Base-by-base conservation (phyloP, 2,888 invertebrate genomes). In the Drosophila fulvimacula region DNA sequence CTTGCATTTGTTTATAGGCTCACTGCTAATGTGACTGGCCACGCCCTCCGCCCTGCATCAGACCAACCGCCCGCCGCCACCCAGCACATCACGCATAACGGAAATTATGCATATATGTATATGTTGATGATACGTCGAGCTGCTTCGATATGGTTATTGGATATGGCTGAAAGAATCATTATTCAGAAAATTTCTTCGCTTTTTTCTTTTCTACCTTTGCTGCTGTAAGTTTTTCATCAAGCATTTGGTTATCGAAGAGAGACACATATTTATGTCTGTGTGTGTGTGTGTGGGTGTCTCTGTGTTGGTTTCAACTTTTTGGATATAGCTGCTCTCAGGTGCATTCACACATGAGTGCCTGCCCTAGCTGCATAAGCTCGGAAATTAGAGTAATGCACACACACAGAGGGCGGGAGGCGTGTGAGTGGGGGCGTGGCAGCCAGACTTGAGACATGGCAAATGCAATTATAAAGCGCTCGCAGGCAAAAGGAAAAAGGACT, bases 31-130 rank as follows among this genome's bases (percentile, higher is more conserved):
- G 63, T 76, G 68, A 46, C 46, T 30, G 58, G 61, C 55, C 48
- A 48, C 48, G 48, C 48, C 48, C 65, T 51, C 71, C 55, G 68
- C 49, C 44, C 56, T 13, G 13, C 38, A 10, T n/a, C n/a, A n/a
- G n/a, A n/a, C 24, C 38, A 11, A 2, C 32, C 32, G 19, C 0
- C 34, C 19, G 17, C n/a, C 11, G 17, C 30, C 56, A 19, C 41
- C 32, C 32, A 24, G n/a, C 13, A 17, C 36, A 10, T 36, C 34
- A 52, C 56, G 48, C 57, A 63, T 52, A 88, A 62, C 89, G 83
- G 83, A 84, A 89, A 89, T 89, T 84, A 84, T 88, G 85, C 73
- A 79, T 78, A 81, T 73, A 85, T 82, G 85, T 80, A 72, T 72
- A 74, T 82, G 88, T 69, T 76, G 85, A 78, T 87, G 76, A 76